Percentiles rank a stretch among this genome's conserved stretches.
phyloP scores from a whole-genome alignment of 35 echinoderm and acorn worm species.

The Diadema setosum region DNA sequence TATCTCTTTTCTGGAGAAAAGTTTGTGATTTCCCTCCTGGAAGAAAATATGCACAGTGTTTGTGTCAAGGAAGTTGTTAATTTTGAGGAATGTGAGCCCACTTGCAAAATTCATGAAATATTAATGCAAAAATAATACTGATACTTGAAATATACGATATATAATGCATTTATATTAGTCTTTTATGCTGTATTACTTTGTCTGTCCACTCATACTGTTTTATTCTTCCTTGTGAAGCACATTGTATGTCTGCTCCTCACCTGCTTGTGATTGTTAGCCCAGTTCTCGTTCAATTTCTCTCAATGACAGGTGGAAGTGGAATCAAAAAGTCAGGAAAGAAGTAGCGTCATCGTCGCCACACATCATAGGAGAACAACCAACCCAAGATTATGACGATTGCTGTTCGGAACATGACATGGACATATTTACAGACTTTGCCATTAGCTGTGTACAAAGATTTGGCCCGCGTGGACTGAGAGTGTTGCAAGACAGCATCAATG shows the following conservation, averaged over 20 bases:
- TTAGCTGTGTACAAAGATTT: too few relatives aligned
- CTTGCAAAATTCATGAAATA: too few relatives aligned
- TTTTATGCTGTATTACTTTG: background rate
- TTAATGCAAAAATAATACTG: background rate
- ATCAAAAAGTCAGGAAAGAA: constrained; percentile 29
- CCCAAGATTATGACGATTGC: too few relatives aligned
- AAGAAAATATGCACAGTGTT: too few relatives aligned
- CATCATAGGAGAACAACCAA: too few relatives aligned
- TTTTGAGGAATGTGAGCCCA: too few relatives aligned
- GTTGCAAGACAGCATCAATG: too few relatives aligned
- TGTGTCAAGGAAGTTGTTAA: too few relatives aligned
- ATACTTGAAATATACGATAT: background rate
- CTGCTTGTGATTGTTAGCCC: background rate
- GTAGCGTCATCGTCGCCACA: background rate
- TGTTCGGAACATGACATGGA: too few relatives aligned
- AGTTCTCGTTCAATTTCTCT: background rate
- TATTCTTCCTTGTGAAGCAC: background rate
- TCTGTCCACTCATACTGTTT: background rate
- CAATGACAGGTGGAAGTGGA: background rate
- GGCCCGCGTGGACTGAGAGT: too few relatives aligned
- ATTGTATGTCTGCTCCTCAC: background rate
- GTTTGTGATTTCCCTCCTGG: background rate
- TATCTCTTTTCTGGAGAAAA: too few relatives aligned
- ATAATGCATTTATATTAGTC: background rate
- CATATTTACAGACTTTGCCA: too few relatives aligned